Evolutionary conservation across 2,113 vertebrate genomes (phyloP), one percentile per base, ranked within the genome.

Genomic region (Stomatorhinus ivindoensis): DNA sequence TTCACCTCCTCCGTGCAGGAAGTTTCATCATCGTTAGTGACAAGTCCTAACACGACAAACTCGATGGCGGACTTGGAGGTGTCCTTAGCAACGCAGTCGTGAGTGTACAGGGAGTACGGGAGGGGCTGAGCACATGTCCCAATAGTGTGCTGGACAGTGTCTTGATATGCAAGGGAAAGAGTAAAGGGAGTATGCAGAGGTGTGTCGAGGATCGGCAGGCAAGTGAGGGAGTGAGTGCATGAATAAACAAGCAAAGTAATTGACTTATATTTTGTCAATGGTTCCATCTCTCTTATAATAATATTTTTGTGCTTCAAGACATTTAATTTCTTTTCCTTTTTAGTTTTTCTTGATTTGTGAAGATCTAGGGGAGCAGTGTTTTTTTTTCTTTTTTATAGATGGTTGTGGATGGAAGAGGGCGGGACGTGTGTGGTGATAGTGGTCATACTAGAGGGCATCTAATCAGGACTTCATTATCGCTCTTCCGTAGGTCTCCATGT

Each of bases 251-350:
- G 48, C 39, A 87, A 48, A 35, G 80, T 31, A 65, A 85, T 69
- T 87, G 48, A 50, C 86, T 86, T 35, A 50, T 87, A 50, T 69
- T 84, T 84, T 47, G 48, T 91, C 83, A 89, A 87, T 53, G 82
- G 84, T 85, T 46, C 50, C 89, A 83, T 7, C 88, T 88, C 88
- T 88, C 88, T 85, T 31, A 91, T 69, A 86, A 88, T 93, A 91
- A 93, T 91, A 92, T 93, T 93, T 94, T 92, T 87, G 89, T 90
- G 89, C 89, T 83, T 92, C 91, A 92, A 91, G 61, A 15, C 92
- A 91, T 91, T 89, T 94, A 51, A 92, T 90, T 91, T 92, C 89
- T 89, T 89, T 88, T 89, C 93, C 92, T 93, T 94, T 92, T 91
- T 91, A 48, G 93, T 90, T 92, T 92, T 93, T 93, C 94, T 48